Conservation (phyloP, 2,888 invertebrate species). For the Drosophila mimetica region DNA sequence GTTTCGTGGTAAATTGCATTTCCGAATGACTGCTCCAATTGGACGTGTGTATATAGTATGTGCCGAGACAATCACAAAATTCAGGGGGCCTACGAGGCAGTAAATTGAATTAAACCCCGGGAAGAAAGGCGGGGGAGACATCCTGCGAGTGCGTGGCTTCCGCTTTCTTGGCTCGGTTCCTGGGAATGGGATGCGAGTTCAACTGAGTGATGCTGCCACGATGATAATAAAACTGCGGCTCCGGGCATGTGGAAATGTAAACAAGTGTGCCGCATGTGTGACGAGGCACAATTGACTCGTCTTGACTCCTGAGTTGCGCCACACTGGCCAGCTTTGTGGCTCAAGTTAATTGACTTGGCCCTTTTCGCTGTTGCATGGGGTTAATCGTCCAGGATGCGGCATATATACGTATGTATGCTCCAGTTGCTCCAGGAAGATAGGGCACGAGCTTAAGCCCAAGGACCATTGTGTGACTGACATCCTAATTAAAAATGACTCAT, state of each 20-base stretch:
- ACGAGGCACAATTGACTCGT: slow-evolving; percentile 51
- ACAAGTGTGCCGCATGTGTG: slow-evolving; percentile 67
- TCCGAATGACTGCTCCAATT: slow-evolving; percentile 18
- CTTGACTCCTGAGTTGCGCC: slow-evolving; percentile 19
- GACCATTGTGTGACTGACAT: slow-evolving; percentile 58
- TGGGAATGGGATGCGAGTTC: slow-evolving; percentile 11
- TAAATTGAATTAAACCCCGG: slow-evolving; percentile 70
- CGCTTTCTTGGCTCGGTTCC: slow-evolving; percentile 59
- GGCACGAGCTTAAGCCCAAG: slow-evolving; percentile 36
- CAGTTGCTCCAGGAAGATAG: slow-evolving; percentile 53
- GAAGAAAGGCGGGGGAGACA: not conserved
- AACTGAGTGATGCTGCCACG: slow-evolving; percentile 36
- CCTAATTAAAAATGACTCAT: slow-evolving; percentile 65
- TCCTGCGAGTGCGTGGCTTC: slow-evolving; percentile 39
- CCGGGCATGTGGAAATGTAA: slow-evolving; percentile 33
- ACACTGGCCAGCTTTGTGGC: slow-evolving; percentile 32
- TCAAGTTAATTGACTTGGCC: slow-evolving; percentile 67
- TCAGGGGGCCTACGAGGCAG: slow-evolving; percentile 38
- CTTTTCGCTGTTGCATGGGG: slow-evolving; percentile 48
- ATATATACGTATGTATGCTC: slow-evolving; percentile 18
- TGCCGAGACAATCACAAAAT: slow-evolving; percentile 14
- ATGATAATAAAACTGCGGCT: slow-evolving; percentile 55
- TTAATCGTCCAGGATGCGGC: slow-evolving; percentile 54
- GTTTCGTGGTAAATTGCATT: slow-evolving; percentile 55
- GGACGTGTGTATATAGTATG: slow-evolving; percentile 11